Conservation (phyloP, 2,113 vertebrate genomes). For the Podarcis raffonei region DNA sequence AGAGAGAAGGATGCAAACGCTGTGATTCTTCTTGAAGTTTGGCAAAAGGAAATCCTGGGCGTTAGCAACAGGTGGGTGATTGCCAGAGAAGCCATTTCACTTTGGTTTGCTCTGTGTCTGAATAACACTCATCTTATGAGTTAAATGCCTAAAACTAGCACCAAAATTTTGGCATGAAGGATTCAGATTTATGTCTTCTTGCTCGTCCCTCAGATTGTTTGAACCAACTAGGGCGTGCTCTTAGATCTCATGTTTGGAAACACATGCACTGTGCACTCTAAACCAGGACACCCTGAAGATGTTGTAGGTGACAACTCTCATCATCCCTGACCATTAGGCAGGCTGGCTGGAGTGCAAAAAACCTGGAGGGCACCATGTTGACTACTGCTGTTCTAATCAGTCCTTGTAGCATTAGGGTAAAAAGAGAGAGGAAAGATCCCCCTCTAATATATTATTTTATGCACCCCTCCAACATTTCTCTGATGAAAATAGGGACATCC, state of each 20-base stretch:
- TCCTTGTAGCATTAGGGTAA: not conserved
- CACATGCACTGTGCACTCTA: not conserved
- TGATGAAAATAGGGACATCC: too few relatives aligned
- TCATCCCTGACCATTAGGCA: too few relatives aligned
- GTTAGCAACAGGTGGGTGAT: not conserved
- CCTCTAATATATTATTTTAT: not conserved
- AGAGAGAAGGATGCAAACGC: not conserved
- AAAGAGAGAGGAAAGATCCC: not conserved
- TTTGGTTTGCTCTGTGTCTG: not conserved
- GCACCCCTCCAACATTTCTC: not conserved
- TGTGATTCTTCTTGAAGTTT: constrained; percentile 12
- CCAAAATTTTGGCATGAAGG: not conserved
- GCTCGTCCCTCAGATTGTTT: not conserved
- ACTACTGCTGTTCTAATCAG: not conserved
- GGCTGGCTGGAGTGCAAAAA: too few relatives aligned
- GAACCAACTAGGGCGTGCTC: not conserved
- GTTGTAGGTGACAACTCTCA: too few relatives aligned
- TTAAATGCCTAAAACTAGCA: not conserved
- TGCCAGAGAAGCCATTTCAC: not conserved
- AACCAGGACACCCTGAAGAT: too few relatives aligned
- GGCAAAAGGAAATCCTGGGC: not conserved
- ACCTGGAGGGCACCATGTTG: too few relatives aligned
- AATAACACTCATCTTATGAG: not conserved
- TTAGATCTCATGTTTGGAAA: not conserved
- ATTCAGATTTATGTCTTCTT: not conserved